phyloP scores from a whole-genome alignment of 2,797 vertebrate species.

The Poeciliopsis infans region DNA sequence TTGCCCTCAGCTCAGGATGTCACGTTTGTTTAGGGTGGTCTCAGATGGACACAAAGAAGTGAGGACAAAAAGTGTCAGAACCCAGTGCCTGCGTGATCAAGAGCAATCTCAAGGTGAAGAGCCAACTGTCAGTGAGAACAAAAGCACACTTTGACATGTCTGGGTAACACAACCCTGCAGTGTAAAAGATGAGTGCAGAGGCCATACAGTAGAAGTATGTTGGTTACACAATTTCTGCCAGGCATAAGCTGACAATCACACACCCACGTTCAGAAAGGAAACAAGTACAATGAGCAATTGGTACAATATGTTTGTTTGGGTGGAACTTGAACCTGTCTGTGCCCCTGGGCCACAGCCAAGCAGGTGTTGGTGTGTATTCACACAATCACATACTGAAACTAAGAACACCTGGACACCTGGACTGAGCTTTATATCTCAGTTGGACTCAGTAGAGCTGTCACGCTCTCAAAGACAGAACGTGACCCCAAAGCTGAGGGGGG shows the following conservation, averaged over 20 bases:
- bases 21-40: slow-evolving; percentile 54
- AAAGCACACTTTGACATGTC: slow-evolving; percentile 70
- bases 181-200: slow-evolving; percentile 62
- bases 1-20: slow-evolving; percentile 66
- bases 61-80: slow-evolving; percentile 61
- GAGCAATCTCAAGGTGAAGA: slow-evolving; percentile 65
- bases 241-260: slow-evolving; percentile 36
- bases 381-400: slow-evolving; percentile 36
- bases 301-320: slow-evolving; percentile 73
- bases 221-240: slow-evolving; percentile 49
- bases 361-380: slow-evolving; percentile 67
- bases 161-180: slow-evolving; percentile 70
- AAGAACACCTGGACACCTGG: slow-evolving; percentile 73
- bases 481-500: slow-evolving; percentile 70
- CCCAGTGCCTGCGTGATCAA: slow-evolving; percentile 62
- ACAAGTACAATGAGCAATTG: slow-evolving; percentile 51
- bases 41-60: slow-evolving; percentile 57
- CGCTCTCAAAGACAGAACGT: slow-evolving; percentile 64
- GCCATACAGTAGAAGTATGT: slow-evolving; percentile 54
- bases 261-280: slow-evolving; percentile 18
- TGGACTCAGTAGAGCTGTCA: slow-evolving; percentile 75
- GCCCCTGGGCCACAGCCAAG: slow-evolving; percentile 67
- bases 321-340: slow-evolving; percentile 77
- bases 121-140: slow-evolving; percentile 51
- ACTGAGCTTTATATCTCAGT: slow-evolving; percentile 51